Evolutionary conservation across 2,113 vertebrate species (phyloP), one percentile per base, ranked within the genome.

Genomic region (Barnardius zonarius): DNA sequence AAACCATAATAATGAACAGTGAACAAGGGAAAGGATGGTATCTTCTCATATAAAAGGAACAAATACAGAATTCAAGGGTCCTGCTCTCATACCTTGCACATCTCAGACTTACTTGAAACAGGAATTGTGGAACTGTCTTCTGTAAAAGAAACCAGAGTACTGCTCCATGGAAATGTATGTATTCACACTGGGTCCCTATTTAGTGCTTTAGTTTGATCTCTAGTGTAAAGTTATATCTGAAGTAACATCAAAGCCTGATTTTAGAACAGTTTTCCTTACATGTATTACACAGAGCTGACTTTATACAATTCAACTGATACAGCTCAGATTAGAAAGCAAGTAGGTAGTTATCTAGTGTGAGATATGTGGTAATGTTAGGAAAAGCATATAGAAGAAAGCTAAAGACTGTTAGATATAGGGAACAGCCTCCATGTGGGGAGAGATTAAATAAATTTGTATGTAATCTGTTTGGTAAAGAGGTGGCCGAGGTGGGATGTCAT

Each of bases 191-290:
- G 25, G 86, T 67, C 37, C 57, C 86, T 90, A 75, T 95, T 96
- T 94, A 95, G 86, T 66, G 74, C 62, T 69, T 78, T 28, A 59
- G 77, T 95, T 96, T 93, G 90, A 96, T 95, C 88, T 96, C 62
- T 41, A 84, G 81, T 82, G 66, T 87, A 89, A 95, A 95, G 93
- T 76, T 27, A 20, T 80, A 91, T 61, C 89, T 95, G 94, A 93
- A 95, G 94, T 92, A 79, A 91, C 93, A 95, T 96, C 94, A 97
- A 97, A 97, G 95, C 17, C 7, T 8, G 52, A 84, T 89, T 96
- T 96, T 76, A 75, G 89, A 95, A 41, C 62, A 66, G 19, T 5
- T 95, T 94, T 96, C 35, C 94, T 95, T 75, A 95, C 89, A 93
- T 92, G 89, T 95, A 5, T 95, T 85, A 76, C 93, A 66, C 4